Conservation (phyloP, 2,888 invertebrate species). For the Adelphocoris suturalis region DNA sequence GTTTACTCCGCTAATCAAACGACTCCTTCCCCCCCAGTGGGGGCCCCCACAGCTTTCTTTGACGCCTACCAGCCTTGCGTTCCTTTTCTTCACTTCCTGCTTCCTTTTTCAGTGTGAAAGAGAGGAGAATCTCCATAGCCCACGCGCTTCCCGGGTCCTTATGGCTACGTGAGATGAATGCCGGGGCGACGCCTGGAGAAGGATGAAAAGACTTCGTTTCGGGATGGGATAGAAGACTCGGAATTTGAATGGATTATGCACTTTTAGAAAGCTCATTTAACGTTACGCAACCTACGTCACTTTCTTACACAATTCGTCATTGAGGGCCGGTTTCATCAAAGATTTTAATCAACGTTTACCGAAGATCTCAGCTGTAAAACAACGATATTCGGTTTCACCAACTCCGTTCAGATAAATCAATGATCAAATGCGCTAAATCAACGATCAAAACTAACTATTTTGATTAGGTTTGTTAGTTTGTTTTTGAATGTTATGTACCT, state of each 20-base stretch:
- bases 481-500: too few species aligned
- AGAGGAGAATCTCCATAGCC: constrained; percentile 7
- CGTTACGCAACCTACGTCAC: too few species aligned
- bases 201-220: background rate
- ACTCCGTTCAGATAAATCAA: too few species aligned
- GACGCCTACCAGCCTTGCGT: constrained; percentile 8
- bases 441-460: too few species aligned
- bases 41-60: background rate
- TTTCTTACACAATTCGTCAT: too few species aligned
- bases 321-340: too few species aligned
- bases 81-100: constrained; percentile 27
- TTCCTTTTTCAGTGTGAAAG: constrained; percentile 21
- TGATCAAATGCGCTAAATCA: too few species aligned
- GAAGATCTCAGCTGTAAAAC: too few species aligned
- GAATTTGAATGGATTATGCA: background rate
- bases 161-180: constrained; percentile 14
- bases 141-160: constrained; percentile 38
- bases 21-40: background rate
- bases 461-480: too few species aligned
- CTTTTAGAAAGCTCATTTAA: too few species aligned
- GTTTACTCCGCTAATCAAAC: constrained; percentile 46
- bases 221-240: background rate
- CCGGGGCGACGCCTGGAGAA: background rate
- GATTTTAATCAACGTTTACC: too few species aligned
- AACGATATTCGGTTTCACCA: too few species aligned